Evolutionary conservation across 2,113 vertebrate species (phyloP).

Genomic region (Echinops telfairi): DNA sequence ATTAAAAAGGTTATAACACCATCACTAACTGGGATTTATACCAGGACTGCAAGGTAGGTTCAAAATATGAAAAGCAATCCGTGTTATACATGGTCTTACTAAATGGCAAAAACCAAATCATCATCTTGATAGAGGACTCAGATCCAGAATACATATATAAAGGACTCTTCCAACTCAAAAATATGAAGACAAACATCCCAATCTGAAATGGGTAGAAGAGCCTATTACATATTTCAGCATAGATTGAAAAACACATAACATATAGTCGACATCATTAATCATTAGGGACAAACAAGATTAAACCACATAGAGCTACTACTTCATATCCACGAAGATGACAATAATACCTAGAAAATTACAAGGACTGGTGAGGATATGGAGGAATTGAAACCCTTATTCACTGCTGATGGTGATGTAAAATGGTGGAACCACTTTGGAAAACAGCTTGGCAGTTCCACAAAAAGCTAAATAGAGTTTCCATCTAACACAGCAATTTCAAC

Average conservation of each 20-base stretch:
- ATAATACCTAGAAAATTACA: not conserved
- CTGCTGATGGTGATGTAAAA: not conserved
- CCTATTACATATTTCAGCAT: not conserved
- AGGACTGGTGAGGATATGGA: not conserved
- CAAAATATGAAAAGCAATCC: not conserved
- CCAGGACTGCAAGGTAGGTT: not conserved
- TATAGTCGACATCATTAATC: not conserved
- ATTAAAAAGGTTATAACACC: not conserved
- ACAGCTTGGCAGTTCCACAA: not conserved
- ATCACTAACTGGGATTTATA: not conserved
- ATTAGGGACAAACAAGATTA: not conserved
- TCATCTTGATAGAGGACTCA: not conserved
- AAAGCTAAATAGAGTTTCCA: not conserved
- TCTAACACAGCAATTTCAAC: not conserved
- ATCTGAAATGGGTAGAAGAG: not conserved
- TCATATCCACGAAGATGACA: not conserved
- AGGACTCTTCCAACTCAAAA: not conserved
- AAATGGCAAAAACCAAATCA: not conserved
- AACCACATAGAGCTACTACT: not conserved
- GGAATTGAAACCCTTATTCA: not conserved
- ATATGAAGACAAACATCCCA: not conserved
- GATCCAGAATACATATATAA: conserved; percentile 9
- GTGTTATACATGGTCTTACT: not conserved
- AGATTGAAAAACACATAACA: not conserved
- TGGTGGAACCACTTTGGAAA: not conserved